These are phyloP conservation scores for Leptinotarsa tumamoca DNA, from an alignment of 2,888 invertebrate genomes.

Conservation along the genomic window DNA sequence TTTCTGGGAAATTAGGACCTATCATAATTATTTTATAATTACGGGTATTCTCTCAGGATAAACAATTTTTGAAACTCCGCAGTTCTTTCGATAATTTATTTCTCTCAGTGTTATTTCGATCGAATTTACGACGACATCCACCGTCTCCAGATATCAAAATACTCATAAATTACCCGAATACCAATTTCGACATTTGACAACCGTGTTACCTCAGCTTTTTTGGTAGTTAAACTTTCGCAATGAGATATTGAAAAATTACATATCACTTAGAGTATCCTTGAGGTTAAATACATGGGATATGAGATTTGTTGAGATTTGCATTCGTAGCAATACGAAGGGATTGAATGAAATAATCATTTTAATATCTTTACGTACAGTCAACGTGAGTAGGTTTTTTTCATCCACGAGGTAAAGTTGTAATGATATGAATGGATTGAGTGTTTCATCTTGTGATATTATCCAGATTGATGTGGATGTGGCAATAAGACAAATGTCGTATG, in stretches of 20 bases:
- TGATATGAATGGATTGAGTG: too few species aligned
- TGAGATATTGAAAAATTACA: background rate
- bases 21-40: too few species aligned
- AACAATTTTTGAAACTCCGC: background rate
- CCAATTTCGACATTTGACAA: slow-evolving; percentile 29
- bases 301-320: background rate
- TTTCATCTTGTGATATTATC: too few species aligned
- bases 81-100: slow-evolving; percentile 1
- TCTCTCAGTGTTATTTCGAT: slow-evolving; percentile 6
- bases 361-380: background rate
- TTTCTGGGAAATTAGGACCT: too few species aligned
- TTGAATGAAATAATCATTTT: background rate
- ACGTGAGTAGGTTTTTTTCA: too few species aligned
- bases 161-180: slow-evolving; percentile 24
- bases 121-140: slow-evolving; percentile 27
- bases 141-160: slow-evolving; percentile 24
- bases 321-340: background rate
- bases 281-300: slow-evolving; percentile 6
- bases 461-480: too few species aligned
- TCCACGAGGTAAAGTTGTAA: too few species aligned
- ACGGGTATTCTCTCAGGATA: too few species aligned
- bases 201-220: slow-evolving; percentile 19
- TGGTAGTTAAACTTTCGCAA: slow-evolving; percentile 16
- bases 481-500: too few species aligned
- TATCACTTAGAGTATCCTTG: background rate